Base-by-base conservation (phyloP, 2,113 vertebrate genomes). In the Saguinus midas region DNA sequence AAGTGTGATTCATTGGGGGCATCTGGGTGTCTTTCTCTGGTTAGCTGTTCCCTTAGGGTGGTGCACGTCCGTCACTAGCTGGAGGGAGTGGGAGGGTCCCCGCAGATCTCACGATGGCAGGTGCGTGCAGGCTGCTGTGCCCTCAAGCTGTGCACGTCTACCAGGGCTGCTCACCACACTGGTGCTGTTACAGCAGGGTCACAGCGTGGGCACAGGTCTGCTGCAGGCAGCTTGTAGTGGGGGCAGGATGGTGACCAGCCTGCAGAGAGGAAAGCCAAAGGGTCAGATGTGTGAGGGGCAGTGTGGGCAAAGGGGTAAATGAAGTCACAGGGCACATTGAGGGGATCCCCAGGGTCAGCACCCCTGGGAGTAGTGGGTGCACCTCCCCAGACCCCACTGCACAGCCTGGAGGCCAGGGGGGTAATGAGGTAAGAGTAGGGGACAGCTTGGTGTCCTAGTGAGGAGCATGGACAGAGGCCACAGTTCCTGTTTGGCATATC, bases 141-240 rank as follows among this genome's bases (percentile, higher is more conserved):
- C 48, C 18, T 52, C 0, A 1, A 57, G 84, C 6, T 35, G 52
- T 5, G 9, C 1, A 12, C 48, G 0, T 25, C 35, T 2, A 23
- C 21, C 1, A 7, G 21, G 61, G 32, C 58, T 57, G 72, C 83
- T n/a, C 9, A 1, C 57, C 27, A 0, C 1, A 12, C 66, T 2
- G 48, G 76, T 50, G 61, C 61, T 5, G 11, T 64, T 16, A 61
- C 66, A 6, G 32, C 10, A 3, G 12, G 81, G 58, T 48, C 40
- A 7, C 23, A 1, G 2, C 1, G 23, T 11, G 40, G 50, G 73
- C 21, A 2, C 16, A 17, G 4, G 8, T 73, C 64, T 58, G 10
- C 40, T 75, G 17, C n/a, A 4, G 14, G 57, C 57, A 50, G 25
- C 14, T 21, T 10, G 10, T 78, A 78, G 43, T 55, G 45, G 55